Evolutionary conservation across 1,140 invertebrate genomes (phyloP).

Genomic region (Lerema accius): DNA sequence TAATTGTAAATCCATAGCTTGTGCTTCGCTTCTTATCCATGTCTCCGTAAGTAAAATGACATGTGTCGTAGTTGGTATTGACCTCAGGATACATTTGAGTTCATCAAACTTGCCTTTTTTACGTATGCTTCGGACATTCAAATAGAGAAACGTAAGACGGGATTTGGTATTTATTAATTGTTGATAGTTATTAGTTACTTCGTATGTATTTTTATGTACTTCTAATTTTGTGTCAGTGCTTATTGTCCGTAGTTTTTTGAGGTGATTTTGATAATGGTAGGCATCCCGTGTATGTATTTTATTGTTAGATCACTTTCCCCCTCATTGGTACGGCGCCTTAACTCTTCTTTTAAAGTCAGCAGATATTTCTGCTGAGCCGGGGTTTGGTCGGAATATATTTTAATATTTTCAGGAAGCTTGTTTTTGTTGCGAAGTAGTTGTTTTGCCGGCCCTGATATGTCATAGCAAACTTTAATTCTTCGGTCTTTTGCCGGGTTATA

Average conservation of each 20-base stretch:
- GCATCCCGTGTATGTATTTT: slow-evolving; percentile 19
- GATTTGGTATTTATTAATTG: slow-evolving; percentile 9
- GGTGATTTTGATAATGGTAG: slow-evolving; percentile 12
- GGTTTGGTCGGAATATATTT: slow-evolving; percentile 4
- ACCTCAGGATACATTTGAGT: slow-evolving; percentile 34
- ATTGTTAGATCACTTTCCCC: neutral
- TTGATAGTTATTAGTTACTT: slow-evolving; percentile 11
- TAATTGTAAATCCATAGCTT: slow-evolving; percentile 27
- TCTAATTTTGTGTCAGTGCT: neutral
- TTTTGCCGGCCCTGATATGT: neutral
- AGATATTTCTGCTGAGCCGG: slow-evolving; percentile 6
- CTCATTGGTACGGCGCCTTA: neutral
- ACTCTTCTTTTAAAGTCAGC: neutral
- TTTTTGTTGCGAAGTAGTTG: slow-evolving; percentile 1
- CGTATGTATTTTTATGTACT: slow-evolving; percentile 13
- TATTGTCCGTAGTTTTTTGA: slow-evolving; percentile 27
- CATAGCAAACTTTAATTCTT: slow-evolving; percentile 6
- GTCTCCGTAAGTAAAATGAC: slow-evolving; percentile 34
- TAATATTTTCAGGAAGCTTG: slow-evolving; percentile 12
- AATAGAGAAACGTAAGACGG: slow-evolving; percentile 21
- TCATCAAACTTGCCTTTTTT: slow-evolving; percentile 10
- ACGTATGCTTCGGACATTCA: slow-evolving; percentile 27
- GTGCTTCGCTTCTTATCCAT: slow-evolving; percentile 32
- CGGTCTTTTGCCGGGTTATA: slow-evolving; percentile 5
- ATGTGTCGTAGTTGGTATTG: slow-evolving; percentile 17